These are phyloP conservation scores for Helleia helle DNA, from an alignment of 2,888 invertebrate species.

Conservation along the genomic window DNA sequence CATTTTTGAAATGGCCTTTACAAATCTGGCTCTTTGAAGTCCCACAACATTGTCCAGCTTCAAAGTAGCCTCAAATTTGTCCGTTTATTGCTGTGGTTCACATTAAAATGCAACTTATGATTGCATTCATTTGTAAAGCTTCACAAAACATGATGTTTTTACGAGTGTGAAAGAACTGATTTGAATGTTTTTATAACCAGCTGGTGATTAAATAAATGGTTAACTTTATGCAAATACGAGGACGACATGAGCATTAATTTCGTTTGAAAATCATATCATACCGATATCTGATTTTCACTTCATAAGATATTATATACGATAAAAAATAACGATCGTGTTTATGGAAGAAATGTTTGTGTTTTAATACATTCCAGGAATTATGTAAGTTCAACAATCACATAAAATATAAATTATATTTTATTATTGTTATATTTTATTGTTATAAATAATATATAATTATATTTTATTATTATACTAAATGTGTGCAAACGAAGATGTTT, in stretches of 20 bases:
- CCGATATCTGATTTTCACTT: background rate
- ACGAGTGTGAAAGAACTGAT: background rate
- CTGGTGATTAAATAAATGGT: background rate
- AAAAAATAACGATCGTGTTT: background rate
- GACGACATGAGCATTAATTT: background rate
- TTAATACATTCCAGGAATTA: background rate
- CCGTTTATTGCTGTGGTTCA: background rate
- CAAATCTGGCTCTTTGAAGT: background rate
- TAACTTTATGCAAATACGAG: background rate
- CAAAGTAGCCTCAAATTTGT: slow-evolving; percentile 1
- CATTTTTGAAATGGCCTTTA: background rate
- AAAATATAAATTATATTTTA: no score
- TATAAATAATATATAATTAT: no score
- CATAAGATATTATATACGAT: background rate
- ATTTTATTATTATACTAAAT: no score
- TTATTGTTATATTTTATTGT: no score
- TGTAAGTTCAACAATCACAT: background rate
- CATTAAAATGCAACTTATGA: background rate
- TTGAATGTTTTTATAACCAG: slow-evolving; percentile 1
- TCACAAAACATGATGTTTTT: background rate
- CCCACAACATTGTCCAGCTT: background rate
- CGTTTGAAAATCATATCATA: background rate
- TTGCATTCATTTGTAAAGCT: slow-evolving; percentile 3
- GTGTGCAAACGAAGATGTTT: no score
- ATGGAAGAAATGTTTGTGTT: background rate